Evolutionary conservation across 2,888 invertebrate species (phyloP).

Genomic region (Ochropleura plecta): DNA sequence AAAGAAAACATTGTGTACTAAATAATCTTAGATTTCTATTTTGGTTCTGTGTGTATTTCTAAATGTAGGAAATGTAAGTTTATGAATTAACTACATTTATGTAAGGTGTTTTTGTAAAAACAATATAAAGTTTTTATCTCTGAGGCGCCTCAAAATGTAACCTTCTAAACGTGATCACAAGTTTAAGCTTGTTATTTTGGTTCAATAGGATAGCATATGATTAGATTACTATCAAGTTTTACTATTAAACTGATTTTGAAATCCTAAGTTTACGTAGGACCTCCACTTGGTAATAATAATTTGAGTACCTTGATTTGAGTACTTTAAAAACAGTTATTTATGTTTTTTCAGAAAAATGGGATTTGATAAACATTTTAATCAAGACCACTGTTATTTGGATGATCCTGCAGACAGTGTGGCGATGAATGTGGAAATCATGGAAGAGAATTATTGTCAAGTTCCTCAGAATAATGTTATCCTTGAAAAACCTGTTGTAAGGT

Average conservation of each 20-base stretch:
- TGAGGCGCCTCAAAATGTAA: conserved; percentile 20
- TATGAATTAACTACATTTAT: conserved; percentile 10
- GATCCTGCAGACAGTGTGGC: conserved; percentile 60
- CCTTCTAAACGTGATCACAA: conserved; percentile 37
- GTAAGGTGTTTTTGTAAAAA: conserved; percentile 5
- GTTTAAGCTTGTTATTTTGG: conserved; percentile 16
- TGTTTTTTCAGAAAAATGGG: conserved; percentile 55
- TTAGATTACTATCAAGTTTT: not conserved
- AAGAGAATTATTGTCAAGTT: conserved; percentile 58
- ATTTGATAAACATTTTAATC: conserved; percentile 62
- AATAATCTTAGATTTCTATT: conserved; percentile 12
- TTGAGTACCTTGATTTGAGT: too few relatives aligned
- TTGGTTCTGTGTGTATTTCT: not conserved
- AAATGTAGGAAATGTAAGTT: conserved; percentile 17
- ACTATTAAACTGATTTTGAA: not conserved
- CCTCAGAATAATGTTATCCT: conserved; percentile 50
- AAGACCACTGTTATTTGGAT: conserved; percentile 63
- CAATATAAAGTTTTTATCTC: not conserved
- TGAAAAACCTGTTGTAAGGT: conserved; percentile 61
- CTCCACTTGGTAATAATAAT: not conserved
- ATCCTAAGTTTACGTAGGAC: not conserved
- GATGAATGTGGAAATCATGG: conserved; percentile 69
- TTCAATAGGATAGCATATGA: not conserved
- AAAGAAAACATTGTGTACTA: conserved; percentile 53
- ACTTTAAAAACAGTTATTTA: not conserved